These are phyloP conservation scores for Apocrypta bakeri DNA, from an alignment of 1,140 invertebrate species.

Conservation along the genomic window DNA sequence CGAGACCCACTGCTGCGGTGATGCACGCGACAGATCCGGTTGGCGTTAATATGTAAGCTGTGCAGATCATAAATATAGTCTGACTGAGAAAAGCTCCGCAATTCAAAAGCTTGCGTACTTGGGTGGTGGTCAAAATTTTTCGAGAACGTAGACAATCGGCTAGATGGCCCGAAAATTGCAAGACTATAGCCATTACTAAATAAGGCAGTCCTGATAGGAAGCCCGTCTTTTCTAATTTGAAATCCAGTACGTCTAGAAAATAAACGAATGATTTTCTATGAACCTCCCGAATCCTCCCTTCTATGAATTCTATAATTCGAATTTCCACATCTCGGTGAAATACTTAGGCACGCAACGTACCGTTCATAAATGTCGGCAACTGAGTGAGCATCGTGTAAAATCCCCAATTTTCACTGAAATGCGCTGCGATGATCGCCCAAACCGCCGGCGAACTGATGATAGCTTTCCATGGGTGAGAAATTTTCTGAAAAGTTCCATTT, in stretches of 20 bases:
- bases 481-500: conserved; percentile 60
- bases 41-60: conserved; percentile 81
- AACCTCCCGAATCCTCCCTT: no score
- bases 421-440: conserved; percentile 92
- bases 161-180: conserved; percentile 86
- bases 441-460: conserved; percentile 89
- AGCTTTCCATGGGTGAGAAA: conserved; percentile 85
- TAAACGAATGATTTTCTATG: conserved; percentile 5
- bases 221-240: conserved; percentile 84
- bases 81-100: conserved; percentile 87
- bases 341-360: no score
- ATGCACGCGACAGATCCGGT: conserved; percentile 83
- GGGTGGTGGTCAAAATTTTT: conserved; percentile 81
- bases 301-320: no score
- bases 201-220: conserved; percentile 90
- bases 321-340: no score
- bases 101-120: conserved; percentile 84
- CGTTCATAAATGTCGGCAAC: conserved; percentile 92
- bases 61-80: conserved; percentile 88
- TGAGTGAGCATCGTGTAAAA: conserved; percentile 94
- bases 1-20: conserved; percentile 89
- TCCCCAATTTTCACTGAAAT: conserved; percentile 97
- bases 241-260: conserved; percentile 80
- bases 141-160: conserved; percentile 84
- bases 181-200: conserved; percentile 86